A percentile compares a stretch with the other conserved stretches of the same genome.
These are phyloP conservation scores for Oscheius sp. DNA, from an alignment of 2,888 invertebrate genomes.

Conservation along the genomic window DNA sequence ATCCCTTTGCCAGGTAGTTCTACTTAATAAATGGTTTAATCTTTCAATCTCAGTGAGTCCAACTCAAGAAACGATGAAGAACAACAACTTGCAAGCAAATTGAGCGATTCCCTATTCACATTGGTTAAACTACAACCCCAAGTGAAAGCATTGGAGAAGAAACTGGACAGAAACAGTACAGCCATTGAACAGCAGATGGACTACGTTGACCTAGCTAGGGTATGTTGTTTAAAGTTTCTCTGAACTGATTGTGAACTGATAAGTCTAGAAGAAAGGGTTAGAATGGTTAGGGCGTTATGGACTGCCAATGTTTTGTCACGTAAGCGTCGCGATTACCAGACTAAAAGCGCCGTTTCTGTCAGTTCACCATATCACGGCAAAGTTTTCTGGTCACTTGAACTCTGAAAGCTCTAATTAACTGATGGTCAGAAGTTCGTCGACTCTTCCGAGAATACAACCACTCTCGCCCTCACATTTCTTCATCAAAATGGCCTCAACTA, in stretches of 20 bases:
- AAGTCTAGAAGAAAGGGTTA: too few relatives aligned
- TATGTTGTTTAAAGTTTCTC: neutral
- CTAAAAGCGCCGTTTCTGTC: too few relatives aligned
- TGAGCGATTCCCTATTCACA: constrained; percentile 12
- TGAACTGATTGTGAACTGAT: too few relatives aligned
- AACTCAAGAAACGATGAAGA: neutral
- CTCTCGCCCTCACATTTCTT: neutral
- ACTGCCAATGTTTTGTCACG: too few relatives aligned
- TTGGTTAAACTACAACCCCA: constrained; percentile 20
- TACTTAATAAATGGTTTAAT: neutral
- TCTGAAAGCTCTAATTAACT: too few relatives aligned
- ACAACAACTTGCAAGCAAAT: neutral
- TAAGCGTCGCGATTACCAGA: too few relatives aligned
- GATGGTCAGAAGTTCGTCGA: constrained; percentile 6
- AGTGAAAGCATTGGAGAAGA: constrained; percentile 7
- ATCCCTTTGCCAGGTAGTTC: neutral
- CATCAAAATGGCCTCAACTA: constrained; percentile 12
- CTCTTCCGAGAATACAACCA: constrained; percentile 1
- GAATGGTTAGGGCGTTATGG: too few relatives aligned
- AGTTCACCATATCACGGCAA: too few relatives aligned
- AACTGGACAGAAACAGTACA: neutral
- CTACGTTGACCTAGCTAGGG: constrained; percentile 12
- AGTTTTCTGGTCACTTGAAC: too few relatives aligned
- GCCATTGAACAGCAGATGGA: constrained; percentile 9
- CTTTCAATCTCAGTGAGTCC: neutral